Evolutionary conservation across 1,140 invertebrate species (phyloP).

Genomic region (Bilobella aurantiaca): DNA sequence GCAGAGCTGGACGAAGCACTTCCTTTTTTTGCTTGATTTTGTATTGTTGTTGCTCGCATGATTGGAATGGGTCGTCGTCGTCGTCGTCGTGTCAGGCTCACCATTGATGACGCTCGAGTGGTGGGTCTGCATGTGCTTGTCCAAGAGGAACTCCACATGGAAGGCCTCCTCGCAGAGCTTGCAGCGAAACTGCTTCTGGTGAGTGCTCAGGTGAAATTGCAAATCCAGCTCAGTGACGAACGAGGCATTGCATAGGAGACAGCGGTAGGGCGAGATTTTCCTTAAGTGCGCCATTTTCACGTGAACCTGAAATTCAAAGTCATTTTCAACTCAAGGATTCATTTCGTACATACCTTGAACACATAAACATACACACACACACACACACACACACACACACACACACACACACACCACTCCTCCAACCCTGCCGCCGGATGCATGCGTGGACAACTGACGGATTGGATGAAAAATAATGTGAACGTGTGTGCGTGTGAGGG

Average conservation of each 20-base stretch:
- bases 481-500: too few species aligned
- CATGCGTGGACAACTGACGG: too few species aligned
- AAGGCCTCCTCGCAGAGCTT: constrained; percentile 69
- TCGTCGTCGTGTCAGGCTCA: background rate
- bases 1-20: too few species aligned
- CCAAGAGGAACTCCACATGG: constrained; percentile 74
- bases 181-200: constrained; percentile 66
- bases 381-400: too few species aligned
- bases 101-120: too few species aligned
- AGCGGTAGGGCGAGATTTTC: constrained; percentile 45
- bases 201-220: constrained; percentile 62
- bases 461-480: too few species aligned
- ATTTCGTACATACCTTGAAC: too few species aligned
- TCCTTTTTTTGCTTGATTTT: constrained; percentile 19
- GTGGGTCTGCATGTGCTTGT: constrained; percentile 67
- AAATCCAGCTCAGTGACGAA: constrained; percentile 61
- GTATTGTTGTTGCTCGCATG: background rate
- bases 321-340: too few species aligned
- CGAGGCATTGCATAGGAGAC: constrained; percentile 62
- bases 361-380: too few species aligned
- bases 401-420: too few species aligned
- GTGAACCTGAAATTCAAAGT: constrained; percentile 44
- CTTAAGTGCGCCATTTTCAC: constrained; percentile 51
- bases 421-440: too few species aligned
- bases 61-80: background rate